Conservation (phyloP, 2,888 invertebrate species). For the Muscina levida region DNA sequence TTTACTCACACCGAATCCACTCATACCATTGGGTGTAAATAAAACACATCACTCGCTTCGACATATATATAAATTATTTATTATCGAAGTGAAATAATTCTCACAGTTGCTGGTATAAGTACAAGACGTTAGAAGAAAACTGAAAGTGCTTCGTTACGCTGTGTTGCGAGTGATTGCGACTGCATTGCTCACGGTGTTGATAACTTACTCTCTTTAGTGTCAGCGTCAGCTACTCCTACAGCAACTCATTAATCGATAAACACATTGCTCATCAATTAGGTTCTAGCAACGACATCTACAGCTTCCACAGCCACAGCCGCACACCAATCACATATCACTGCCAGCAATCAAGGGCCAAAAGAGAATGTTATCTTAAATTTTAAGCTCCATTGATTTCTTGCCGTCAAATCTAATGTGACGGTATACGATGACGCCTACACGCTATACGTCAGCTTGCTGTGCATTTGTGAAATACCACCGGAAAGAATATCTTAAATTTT, state of each 20-base stretch:
- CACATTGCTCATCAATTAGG: not conserved
- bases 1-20: no score
- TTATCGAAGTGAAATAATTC: no score
- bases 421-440: not conserved
- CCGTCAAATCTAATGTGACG: not conserved
- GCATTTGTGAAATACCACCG: not conserved
- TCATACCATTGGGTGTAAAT: no score
- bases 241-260: not conserved
- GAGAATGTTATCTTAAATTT: conserved; percentile 4
- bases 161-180: no score
- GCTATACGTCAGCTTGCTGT: no score
- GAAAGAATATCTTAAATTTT: not conserved
- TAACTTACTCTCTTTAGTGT: no score
- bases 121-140: no score
- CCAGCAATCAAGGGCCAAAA: not conserved
- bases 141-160: no score
- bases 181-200: no score
- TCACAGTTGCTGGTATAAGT: no score
- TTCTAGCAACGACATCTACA: not conserved
- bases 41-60: no score
- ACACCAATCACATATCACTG: not conserved
- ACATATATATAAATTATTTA: no score
- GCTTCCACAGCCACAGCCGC: not conserved
- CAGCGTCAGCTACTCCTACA: not conserved
- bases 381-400: not conserved